These are phyloP conservation scores for Gymnogyps californianus DNA, from an alignment of 2,113 vertebrate genomes.

Conservation along the genomic window DNA sequence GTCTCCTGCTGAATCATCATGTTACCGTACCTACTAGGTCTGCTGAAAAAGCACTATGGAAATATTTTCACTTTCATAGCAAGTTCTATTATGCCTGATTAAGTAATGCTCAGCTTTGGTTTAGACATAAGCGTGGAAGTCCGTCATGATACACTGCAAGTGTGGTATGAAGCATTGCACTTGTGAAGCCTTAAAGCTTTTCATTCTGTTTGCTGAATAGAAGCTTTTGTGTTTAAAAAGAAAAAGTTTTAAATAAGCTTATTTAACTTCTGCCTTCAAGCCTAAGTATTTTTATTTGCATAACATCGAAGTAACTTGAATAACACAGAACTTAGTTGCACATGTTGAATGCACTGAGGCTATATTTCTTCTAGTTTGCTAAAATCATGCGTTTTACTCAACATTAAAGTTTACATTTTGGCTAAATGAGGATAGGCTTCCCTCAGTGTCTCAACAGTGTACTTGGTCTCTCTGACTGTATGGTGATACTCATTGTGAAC, in stretches of 20 bases:
- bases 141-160: not conserved
- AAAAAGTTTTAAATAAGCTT: not conserved
- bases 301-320: not conserved
- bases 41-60: conserved; percentile 24
- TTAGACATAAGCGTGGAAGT: not conserved
- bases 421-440: not conserved
- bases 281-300: not conserved
- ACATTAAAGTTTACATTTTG: not conserved
- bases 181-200: not conserved
- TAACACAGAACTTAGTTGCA: not conserved
- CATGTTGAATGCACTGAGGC: not conserved
- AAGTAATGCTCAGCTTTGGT: not conserved
- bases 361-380: not conserved
- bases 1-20: not conserved
- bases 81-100: not conserved
- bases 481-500: not conserved
- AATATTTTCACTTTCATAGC: not conserved
- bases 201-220: not conserved
- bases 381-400: not conserved
- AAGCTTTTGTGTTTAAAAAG: not conserved
- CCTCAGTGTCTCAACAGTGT: not conserved
- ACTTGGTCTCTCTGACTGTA: not conserved
- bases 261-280: not conserved
- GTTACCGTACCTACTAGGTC: not conserved
- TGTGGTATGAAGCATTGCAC: not conserved